Evolutionary conservation across 2,113 vertebrate species (phyloP).

Genomic region (Sisor rabdophorus): DNA sequence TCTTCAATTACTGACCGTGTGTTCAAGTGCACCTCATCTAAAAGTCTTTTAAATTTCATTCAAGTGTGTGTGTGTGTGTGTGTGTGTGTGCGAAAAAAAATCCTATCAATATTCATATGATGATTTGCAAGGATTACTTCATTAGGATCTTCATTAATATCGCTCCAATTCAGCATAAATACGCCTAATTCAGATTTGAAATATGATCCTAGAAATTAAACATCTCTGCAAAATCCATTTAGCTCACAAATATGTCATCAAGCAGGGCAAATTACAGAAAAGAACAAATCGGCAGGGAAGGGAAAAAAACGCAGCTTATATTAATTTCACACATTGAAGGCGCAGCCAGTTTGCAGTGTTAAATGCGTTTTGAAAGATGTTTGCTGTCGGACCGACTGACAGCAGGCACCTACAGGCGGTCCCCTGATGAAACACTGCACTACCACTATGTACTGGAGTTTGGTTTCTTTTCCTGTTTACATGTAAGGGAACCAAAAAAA

Average conservation of each 20-base stretch:
- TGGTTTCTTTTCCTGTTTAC: conserved; percentile 63
- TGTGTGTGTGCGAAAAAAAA: conserved; percentile 50
- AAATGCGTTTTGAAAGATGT: conserved; percentile 10
- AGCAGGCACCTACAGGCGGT: conserved; percentile 20
- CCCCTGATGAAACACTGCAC: conserved; percentile 26
- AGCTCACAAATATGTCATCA: conserved; percentile 41
- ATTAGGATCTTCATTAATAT: conserved; percentile 49
- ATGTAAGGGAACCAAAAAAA: conserved; percentile 39
- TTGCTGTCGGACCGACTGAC: conserved; percentile 1
- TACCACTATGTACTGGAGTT: conserved; percentile 36
- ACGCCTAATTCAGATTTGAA: conserved; percentile 41
- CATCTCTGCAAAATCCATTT: conserved; percentile 40
- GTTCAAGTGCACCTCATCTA: conserved; percentile 49
- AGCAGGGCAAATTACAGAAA: conserved; percentile 47
- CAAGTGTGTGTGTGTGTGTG: conserved; percentile 41
- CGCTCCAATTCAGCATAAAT: conserved; percentile 50
- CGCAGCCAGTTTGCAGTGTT: background rate
- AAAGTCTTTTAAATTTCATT: conserved; percentile 66
- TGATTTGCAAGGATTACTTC: conserved; percentile 60
- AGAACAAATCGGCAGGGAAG: background rate
- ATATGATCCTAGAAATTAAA: conserved; percentile 37
- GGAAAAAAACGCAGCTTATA: conserved; percentile 5
- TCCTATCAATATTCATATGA: conserved; percentile 70
- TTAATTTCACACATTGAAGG: conserved; percentile 6
- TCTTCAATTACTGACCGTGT: conserved; percentile 40